A percentile compares a stretch with the other conserved stretches of the same genome.
phyloP scores from a whole-genome alignment of 1,140 invertebrate species.

The Carposina sasakii region DNA sequence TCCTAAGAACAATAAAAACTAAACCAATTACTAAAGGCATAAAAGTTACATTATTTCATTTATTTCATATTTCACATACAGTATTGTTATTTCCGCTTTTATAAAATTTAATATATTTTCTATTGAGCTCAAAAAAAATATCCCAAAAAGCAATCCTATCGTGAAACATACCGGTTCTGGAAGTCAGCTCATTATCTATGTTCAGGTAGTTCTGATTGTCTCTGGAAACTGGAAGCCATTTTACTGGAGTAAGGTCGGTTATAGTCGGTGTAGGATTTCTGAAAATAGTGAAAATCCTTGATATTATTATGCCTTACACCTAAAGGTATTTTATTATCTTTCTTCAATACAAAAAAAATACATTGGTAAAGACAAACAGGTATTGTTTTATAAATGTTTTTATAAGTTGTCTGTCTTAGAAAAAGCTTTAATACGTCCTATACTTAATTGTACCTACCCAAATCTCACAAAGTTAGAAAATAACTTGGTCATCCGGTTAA shows the following conservation, averaged over 20 bases:
- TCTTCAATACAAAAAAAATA: background rate
- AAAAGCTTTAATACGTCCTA: background rate
- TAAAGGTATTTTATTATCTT: no score
- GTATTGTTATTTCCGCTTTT: no score
- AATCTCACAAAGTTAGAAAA: conserved; percentile 13
- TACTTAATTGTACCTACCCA: background rate
- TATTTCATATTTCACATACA: no score
- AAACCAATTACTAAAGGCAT: no score
- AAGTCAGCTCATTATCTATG: background rate
- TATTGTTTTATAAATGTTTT: background rate
- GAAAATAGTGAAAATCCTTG: background rate
- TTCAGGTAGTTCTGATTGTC: background rate
- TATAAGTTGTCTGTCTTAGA: background rate
- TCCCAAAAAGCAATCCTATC: background rate
- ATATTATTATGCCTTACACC: no score
- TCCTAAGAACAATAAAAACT: no score
- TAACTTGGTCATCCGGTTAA: conserved; percentile 28
- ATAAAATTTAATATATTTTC: no score
- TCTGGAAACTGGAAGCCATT: background rate
- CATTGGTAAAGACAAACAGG: background rate
- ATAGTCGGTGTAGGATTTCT: background rate
- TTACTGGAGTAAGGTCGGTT: background rate
- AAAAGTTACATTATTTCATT: no score
- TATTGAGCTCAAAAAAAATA: background rate
- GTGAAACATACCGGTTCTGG: background rate